Evolutionary conservation across 2,888 invertebrate genomes (phyloP).

Genomic region (Thecocarcelia acutangulata): DNA sequence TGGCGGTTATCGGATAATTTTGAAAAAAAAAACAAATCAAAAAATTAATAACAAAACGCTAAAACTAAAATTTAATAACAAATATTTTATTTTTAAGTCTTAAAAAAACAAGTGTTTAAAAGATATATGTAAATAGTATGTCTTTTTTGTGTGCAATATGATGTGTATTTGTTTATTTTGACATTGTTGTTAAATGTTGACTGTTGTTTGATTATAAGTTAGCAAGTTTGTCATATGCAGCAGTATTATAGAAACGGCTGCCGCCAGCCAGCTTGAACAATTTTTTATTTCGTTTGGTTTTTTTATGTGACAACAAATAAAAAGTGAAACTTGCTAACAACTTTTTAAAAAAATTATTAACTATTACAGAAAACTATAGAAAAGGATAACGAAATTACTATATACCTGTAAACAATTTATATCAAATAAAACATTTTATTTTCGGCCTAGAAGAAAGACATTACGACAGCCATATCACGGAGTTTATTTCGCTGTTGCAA

Average conservation of each 20-base stretch:
- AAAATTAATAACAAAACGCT: neutral
- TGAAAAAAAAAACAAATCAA: neutral
- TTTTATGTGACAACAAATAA: slow-evolving; percentile 67
- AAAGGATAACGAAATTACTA: slow-evolving; percentile 20
- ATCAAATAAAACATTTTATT: neutral
- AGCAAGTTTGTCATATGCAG: slow-evolving; percentile 64
- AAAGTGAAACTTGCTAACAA: slow-evolving; percentile 64
- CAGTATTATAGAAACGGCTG: slow-evolving; percentile 57
- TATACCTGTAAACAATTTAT: slow-evolving; percentile 42
- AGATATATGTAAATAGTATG: neutral
- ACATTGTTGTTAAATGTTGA: slow-evolving; percentile 46
- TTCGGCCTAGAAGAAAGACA: neutral
- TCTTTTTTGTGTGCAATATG: slow-evolving; percentile 24
- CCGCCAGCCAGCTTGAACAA: slow-evolving; percentile 34
- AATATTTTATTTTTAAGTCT: slow-evolving; percentile 7
- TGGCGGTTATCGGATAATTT: neutral
- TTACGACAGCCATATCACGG: slow-evolving; percentile 21
- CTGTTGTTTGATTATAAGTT: slow-evolving; percentile 62
- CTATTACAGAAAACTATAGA: slow-evolving; percentile 3
- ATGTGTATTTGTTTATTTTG: slow-evolving; percentile 20
- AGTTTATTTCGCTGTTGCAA: slow-evolving; percentile 55
- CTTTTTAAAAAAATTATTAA: slow-evolving; percentile 13
- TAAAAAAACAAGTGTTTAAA: too few relatives aligned
- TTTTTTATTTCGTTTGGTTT: slow-evolving; percentile 41
- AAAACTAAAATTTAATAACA: neutral